These are phyloP conservation scores for Phymorhynchus buccinoides DNA, from an alignment of 1,140 invertebrate genomes.

Conservation along the genomic window DNA sequence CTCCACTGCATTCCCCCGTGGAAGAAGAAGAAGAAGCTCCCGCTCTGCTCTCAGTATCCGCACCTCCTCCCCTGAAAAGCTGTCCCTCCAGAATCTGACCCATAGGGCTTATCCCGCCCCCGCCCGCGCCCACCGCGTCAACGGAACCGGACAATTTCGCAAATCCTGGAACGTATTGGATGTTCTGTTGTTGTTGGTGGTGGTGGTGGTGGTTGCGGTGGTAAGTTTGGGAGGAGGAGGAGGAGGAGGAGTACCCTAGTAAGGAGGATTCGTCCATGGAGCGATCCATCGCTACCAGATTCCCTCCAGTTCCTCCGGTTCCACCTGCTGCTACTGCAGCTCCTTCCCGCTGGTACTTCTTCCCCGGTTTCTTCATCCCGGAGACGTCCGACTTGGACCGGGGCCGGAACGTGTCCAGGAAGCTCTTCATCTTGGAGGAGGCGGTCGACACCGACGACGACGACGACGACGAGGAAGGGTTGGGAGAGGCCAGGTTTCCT, in stretches of 20 bases:
- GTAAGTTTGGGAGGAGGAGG: neutral
- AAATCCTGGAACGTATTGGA: conserved; percentile 18
- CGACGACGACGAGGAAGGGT: too few relatives aligned
- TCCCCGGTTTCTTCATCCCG: conserved; percentile 65
- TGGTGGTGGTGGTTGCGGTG: neutral
- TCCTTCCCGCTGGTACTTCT: conserved; percentile 41
- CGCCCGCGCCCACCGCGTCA: neutral
- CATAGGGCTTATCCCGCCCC: conserved; percentile 57
- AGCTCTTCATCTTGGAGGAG: conserved; percentile 71
- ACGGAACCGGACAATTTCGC: too few relatives aligned
- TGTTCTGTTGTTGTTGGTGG: neutral
- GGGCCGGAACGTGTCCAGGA: conserved; percentile 90
- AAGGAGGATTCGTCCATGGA: conserved; percentile 65
- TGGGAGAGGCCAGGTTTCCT: neutral
- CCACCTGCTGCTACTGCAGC: neutral
- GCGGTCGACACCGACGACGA: neutral
- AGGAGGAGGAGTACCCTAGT: neutral
- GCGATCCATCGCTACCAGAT: conserved; percentile 55
- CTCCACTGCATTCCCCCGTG: neutral
- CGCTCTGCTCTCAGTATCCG: neutral
- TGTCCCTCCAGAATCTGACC: conserved; percentile 67
- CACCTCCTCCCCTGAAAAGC: conserved; percentile 43
- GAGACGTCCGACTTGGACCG: conserved; percentile 84
- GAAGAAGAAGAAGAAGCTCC: too few relatives aligned
- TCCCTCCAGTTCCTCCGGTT: neutral